phyloP scores from a whole-genome alignment of 2,888 invertebrate species.

The Pemphredon lugubris region DNA sequence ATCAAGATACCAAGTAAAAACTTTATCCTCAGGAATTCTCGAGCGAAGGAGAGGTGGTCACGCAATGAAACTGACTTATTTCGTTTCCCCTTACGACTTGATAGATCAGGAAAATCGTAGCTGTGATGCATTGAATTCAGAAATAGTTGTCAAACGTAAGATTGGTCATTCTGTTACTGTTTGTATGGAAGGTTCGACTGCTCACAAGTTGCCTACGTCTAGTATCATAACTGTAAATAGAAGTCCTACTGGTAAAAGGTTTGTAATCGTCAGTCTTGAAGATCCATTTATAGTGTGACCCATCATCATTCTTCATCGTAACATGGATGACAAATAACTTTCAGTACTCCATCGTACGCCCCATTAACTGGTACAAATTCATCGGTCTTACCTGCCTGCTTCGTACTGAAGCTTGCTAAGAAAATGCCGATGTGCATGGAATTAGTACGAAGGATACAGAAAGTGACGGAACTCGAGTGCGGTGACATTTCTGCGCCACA shows the following conservation, averaged over 20 bases:
- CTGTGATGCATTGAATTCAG: constrained; percentile 88
- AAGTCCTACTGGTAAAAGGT: constrained; percentile 89
- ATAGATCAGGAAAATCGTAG: constrained; percentile 89
- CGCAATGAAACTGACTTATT: constrained; percentile 96
- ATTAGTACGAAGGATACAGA: constrained; percentile 87
- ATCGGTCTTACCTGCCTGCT: constrained; percentile 94
- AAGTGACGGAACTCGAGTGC: constrained; percentile 84
- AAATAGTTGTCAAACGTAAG: constrained; percentile 86
- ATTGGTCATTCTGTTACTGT: constrained; percentile 94
- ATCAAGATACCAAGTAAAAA: neutral
- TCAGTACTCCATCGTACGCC: constrained; percentile 90
- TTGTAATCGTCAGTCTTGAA: too few species aligned
- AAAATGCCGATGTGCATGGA: constrained; percentile 93
- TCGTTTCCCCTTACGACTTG: constrained; percentile 95
- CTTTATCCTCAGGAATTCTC: constrained; percentile 81
- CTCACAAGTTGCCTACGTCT: constrained; percentile 90
- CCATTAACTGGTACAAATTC: constrained; percentile 92
- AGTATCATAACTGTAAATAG: constrained; percentile 87
- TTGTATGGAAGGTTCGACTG: constrained; percentile 92
- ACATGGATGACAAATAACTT: constrained; percentile 7
- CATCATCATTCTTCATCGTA: neutral
- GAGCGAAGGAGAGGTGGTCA: constrained; percentile 84
- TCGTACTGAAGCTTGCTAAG: constrained; percentile 90
- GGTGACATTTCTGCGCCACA: constrained; percentile 83
- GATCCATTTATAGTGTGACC: neutral